Evolutionary conservation across 2,797 vertebrate species (phyloP).

Genomic region (Dromococcyx pavoninus): DNA sequence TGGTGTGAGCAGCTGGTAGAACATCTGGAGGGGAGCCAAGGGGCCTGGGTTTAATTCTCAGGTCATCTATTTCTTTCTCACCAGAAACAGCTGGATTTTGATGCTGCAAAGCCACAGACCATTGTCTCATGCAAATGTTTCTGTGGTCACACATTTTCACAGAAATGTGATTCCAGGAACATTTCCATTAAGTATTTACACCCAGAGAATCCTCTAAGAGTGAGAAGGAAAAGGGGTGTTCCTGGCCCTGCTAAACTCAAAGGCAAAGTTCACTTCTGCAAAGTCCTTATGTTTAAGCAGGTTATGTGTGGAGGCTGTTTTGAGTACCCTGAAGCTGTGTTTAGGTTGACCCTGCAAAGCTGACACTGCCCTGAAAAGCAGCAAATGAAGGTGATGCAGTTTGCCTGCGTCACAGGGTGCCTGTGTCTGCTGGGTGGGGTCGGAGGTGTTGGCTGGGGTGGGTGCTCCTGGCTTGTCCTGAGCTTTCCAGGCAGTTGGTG

Average conservation of each 20-base stretch:
- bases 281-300: background rate
- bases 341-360: background rate
- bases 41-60: slow-evolving; percentile 70
- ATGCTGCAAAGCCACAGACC: slow-evolving; percentile 52
- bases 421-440: background rate
- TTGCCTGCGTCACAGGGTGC: background rate
- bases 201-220: background rate
- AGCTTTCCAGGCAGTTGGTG: too few relatives aligned
- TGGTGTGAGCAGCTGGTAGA: slow-evolving; percentile 76
- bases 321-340: background rate
- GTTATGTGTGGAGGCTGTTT: fast-evolving
- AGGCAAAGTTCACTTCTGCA: background rate
- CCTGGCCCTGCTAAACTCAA: background rate
- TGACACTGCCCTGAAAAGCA: fast-evolving
- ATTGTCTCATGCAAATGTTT: slow-evolving; percentile 53
- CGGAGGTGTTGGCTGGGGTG: too few relatives aligned
- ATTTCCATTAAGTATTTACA: slow-evolving; percentile 42
- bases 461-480: too few relatives aligned
- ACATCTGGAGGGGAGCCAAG: slow-evolving; percentile 76
- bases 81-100: slow-evolving; percentile 70
- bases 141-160: slow-evolving; percentile 2
- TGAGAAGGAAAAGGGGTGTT: background rate
- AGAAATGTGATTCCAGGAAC: slow-evolving; percentile 21
- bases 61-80: slow-evolving; percentile 69
- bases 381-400: fast-evolving